Evolutionary conservation across 2,888 invertebrate species (phyloP).

Genomic region (Pollenia labialis): DNA sequence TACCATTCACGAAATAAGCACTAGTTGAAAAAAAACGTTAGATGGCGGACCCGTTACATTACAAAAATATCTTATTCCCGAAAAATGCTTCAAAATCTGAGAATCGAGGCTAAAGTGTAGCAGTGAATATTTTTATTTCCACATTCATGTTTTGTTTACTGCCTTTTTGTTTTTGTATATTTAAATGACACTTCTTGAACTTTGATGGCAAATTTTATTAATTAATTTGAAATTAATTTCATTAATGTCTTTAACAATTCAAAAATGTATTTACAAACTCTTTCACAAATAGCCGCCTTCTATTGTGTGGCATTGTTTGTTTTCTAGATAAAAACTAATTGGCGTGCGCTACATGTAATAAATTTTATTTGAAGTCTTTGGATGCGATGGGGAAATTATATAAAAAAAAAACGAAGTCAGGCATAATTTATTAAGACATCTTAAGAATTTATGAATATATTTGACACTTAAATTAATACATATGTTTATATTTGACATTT

Average conservation of each 20-base stretch:
- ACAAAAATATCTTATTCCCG: too few relatives aligned
- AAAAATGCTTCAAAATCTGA: neutral
- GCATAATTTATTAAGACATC: too few relatives aligned
- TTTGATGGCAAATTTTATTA: slow-evolving; percentile 64
- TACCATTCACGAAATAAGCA: too few relatives aligned
- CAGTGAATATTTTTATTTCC: neutral
- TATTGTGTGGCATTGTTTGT: slow-evolving; percentile 32
- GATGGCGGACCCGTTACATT: too few relatives aligned
- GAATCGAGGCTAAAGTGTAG: slow-evolving; percentile 3
- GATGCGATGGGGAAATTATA: neutral
- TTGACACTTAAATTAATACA: too few relatives aligned
- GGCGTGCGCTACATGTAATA: neutral
- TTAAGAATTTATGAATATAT: too few relatives aligned
- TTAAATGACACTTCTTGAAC: slow-evolving; percentile 61
- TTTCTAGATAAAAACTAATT: slow-evolving; percentile 3
- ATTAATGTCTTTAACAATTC: slow-evolving; percentile 59
- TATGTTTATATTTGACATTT: too few relatives aligned
- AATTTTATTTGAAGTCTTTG: neutral
- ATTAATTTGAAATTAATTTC: slow-evolving; percentile 71
- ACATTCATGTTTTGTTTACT: slow-evolving; percentile 18
- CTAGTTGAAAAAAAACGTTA: too few relatives aligned
- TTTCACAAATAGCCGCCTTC: slow-evolving; percentile 33
- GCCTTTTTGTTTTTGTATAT: slow-evolving; percentile 20
- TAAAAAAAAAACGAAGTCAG: neutral
- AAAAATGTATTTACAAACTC: slow-evolving; percentile 32